Percentiles rank a stretch among this genome's conserved stretches.
These are phyloP conservation scores for Eucera pruinosa DNA, from an alignment of 2,888 invertebrate species.

Conservation along the genomic window DNA sequence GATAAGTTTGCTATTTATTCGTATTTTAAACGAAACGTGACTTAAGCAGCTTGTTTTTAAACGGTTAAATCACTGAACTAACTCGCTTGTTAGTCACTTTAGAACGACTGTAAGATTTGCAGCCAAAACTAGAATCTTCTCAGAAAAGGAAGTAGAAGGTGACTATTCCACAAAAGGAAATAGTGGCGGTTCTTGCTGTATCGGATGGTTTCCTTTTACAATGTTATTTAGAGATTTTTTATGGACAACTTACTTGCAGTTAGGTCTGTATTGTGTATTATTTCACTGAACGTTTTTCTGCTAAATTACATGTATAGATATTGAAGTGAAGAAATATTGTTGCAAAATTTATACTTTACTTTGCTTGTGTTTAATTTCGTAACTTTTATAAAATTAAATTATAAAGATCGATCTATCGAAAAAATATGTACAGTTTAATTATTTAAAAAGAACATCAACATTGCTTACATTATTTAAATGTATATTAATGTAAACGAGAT, in stretches of 20 bases:
- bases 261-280: not conserved
- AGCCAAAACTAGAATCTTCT: slow-evolving; percentile 10
- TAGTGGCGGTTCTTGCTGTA: slow-evolving; percentile 14
- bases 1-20: not conserved
- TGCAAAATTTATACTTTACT: not conserved
- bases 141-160: slow-evolving; percentile 37
- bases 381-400: not conserved
- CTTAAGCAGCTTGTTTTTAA: not conserved
- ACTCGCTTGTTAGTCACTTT: slow-evolving; percentile 1
- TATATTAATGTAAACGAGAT: too few species aligned
- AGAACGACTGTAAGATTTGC: slow-evolving; percentile 15
- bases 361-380: not conserved
- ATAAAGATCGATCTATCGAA: not conserved
- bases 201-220: not conserved
- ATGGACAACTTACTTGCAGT: not conserved
- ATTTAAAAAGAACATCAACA: too few species aligned
- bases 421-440: not conserved
- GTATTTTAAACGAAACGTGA: not conserved
- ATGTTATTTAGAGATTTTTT: not conserved
- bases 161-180: slow-evolving; percentile 27
- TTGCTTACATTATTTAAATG: too few species aligned
- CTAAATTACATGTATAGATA: not conserved
- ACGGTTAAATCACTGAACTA: not conserved
- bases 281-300: not conserved
- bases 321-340: not conserved